A percentile compares a stretch with the other conserved stretches of the same genome.
Evolutionary conservation across 1,140 invertebrate genomes (phyloP).

Genomic region (Theocolax elegans): DNA sequence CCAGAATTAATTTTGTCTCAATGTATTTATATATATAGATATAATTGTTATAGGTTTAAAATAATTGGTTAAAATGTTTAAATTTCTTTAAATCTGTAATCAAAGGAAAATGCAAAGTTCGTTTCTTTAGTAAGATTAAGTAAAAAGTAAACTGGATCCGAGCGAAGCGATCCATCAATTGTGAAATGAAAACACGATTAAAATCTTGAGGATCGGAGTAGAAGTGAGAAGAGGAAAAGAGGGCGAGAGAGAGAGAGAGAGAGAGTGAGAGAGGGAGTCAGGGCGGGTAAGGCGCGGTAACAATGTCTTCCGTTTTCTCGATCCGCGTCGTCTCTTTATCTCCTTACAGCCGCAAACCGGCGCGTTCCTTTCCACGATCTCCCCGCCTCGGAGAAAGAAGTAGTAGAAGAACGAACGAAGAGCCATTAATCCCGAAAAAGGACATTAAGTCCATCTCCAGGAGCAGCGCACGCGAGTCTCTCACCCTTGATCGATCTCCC

Average conservation of each 20-base stretch:
- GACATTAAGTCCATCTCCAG: constrained; percentile 2
- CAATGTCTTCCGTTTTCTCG: background rate
- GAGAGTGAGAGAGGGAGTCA: background rate
- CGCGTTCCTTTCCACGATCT: background rate
- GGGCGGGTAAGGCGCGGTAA: background rate
- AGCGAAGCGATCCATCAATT: background rate
- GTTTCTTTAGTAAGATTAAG: background rate
- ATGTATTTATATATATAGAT: too few relatives aligned
- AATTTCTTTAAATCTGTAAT: too few relatives aligned
- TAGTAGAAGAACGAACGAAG: background rate
- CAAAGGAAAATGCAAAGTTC: background rate
- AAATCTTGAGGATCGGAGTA: background rate
- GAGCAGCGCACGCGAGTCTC: background rate
- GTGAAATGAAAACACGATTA: background rate
- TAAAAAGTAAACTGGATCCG: too few relatives aligned
- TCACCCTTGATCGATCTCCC: constrained; percentile 15
- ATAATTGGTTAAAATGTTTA: too few relatives aligned
- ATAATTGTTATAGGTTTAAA: too few relatives aligned
- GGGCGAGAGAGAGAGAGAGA: background rate
- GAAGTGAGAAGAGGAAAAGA: background rate
- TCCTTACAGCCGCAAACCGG: background rate
- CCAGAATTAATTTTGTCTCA: too few relatives aligned
- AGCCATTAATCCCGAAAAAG: constrained; percentile 29
- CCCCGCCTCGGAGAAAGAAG: background rate
- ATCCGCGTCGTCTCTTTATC: background rate